Evolutionary conservation across 1,140 invertebrate genomes (phyloP).

Genomic region (Idris sp.): DNA sequence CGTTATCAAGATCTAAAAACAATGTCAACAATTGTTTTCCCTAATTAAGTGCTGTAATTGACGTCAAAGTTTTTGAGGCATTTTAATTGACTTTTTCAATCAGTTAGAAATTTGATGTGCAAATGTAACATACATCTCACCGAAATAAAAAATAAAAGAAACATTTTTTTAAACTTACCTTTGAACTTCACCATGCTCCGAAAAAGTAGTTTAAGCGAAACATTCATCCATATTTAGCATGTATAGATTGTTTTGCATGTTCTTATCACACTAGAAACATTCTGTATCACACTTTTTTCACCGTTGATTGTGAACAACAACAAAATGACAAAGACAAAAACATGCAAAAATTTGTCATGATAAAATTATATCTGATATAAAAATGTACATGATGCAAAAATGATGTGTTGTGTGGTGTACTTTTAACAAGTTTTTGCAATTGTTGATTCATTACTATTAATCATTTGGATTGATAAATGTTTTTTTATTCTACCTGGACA

Average conservation of each 20-base stretch:
- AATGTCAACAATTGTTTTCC: constrained; percentile 45
- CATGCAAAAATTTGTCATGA: constrained; percentile 35
- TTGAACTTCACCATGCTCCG: neutral
- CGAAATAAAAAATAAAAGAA: too few species aligned
- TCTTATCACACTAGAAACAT: too few species aligned
- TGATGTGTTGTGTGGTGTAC: constrained; percentile 22
- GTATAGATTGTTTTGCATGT: constrained; percentile 29
- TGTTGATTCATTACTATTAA: too few species aligned
- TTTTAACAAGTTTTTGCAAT: too few species aligned
- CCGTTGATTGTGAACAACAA: constrained; percentile 42
- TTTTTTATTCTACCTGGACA: too few species aligned
- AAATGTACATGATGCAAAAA: constrained; percentile 43
- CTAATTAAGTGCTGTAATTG: constrained; percentile 41
- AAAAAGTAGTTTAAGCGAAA: constrained; percentile 44
- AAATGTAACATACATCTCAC: too few species aligned
- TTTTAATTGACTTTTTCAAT: constrained; percentile 42
- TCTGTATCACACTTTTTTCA: constrained; percentile 34
- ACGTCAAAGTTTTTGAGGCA: constrained; percentile 12
- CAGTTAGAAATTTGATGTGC: too few species aligned
- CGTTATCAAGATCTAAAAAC: constrained; percentile 52
- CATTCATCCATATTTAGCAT: constrained; percentile 40
- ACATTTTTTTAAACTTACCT: too few species aligned
- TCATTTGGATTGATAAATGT: too few species aligned
- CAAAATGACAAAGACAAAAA: constrained; percentile 54
- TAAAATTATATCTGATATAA: too few species aligned